Evolutionary conservation across 2,797 vertebrate genomes (phyloP).

Genomic region (Astyanax mexicanus): DNA sequence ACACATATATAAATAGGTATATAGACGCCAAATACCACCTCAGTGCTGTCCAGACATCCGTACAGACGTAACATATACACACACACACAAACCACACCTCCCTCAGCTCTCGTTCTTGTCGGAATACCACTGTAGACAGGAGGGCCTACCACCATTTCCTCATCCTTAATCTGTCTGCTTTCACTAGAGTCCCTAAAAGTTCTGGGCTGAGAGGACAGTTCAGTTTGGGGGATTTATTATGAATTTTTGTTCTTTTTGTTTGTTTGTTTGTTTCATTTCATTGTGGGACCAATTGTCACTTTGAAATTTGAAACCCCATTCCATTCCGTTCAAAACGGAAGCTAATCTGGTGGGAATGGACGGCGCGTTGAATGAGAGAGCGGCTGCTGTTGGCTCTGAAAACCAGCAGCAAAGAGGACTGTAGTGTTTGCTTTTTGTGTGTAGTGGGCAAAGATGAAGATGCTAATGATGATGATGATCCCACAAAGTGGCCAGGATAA

Average conservation of each 20-base stretch:
- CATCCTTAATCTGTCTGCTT: constrained; percentile 24
- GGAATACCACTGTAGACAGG: constrained; percentile 82
- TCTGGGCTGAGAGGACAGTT: constrained; percentile 45
- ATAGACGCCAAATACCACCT: constrained; percentile 41
- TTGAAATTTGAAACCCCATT: constrained; percentile 69
- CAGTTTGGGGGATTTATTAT: constrained; percentile 43
- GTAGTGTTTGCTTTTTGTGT: constrained; percentile 46
- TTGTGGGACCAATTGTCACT: constrained; percentile 78
- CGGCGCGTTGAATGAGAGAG: constrained; percentile 55
- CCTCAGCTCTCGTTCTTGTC: constrained; percentile 72
- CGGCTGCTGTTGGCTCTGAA: constrained; percentile 42
- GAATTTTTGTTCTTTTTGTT: constrained; percentile 21
- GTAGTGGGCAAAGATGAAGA: constrained; percentile 25
- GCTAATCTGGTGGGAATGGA: constrained; percentile 42
- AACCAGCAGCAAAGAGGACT: constrained; percentile 44
- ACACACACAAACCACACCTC: constrained; percentile 7
- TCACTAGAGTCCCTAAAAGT: neutral
- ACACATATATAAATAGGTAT: too few species aligned
- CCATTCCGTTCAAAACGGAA: constrained; percentile 65
- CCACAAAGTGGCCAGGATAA: constrained; percentile 61
- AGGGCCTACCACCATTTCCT: constrained; percentile 71
- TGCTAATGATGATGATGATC: too few species aligned
- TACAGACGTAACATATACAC: too few species aligned
- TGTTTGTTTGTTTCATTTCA: constrained; percentile 64
- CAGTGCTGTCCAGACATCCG: constrained; percentile 35